phyloP scores from a whole-genome alignment of 2,113 vertebrate species.

The Pseudois nayaur region DNA sequence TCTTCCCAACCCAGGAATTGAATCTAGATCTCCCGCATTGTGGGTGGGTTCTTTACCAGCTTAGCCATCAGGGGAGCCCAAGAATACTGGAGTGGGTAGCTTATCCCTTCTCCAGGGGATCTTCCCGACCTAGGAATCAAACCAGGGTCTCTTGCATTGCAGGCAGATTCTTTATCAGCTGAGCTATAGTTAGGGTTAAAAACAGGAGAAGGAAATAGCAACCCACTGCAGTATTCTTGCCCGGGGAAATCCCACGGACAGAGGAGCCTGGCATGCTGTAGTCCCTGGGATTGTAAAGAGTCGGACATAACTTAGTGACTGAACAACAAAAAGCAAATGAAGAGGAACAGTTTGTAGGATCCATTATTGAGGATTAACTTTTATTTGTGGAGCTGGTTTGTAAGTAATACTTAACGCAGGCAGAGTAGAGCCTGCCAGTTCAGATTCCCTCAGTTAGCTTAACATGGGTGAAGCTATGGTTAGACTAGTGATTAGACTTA shows the following conservation, averaged over 20 bases:
- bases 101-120: background rate
- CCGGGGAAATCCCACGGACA: background rate
- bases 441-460: background rate
- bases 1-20: background rate
- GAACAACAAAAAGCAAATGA: background rate
- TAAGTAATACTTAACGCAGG: background rate
- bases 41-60: background rate
- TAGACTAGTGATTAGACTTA: background rate
- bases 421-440: background rate
- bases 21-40: background rate
- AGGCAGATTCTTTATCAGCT: background rate
- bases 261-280: background rate
- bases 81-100: background rate
- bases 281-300: background rate
- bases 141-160: background rate
- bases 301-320: background rate
- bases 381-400: background rate
- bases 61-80: background rate
- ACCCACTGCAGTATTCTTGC: background rate
- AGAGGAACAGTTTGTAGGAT: background rate
- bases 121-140: background rate
- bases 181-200: background rate
- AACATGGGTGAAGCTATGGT: background rate
- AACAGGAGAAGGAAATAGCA: background rate
- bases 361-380: background rate